A percentile compares a stretch with the other conserved stretches of the same genome.
These are phyloP conservation scores for Plodia interpunctella DNA, from an alignment of 1,140 invertebrate species.

Conservation along the genomic window DNA sequence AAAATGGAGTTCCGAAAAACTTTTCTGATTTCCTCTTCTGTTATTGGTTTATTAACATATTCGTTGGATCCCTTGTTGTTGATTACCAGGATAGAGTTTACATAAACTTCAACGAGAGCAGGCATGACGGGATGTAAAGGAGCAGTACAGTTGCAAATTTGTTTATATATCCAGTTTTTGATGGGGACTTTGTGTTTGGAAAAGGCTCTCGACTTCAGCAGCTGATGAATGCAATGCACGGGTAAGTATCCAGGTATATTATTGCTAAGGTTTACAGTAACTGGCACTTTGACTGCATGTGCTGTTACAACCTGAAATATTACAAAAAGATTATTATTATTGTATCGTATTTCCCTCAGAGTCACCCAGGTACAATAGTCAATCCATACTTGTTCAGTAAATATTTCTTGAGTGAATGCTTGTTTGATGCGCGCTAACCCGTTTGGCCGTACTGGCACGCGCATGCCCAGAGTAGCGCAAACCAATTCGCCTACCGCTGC, in stretches of 20 bases:
- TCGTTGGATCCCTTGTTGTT: slow-evolving; percentile 82
- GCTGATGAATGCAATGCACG: slow-evolving; percentile 97
- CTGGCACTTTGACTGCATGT: slow-evolving; percentile 96
- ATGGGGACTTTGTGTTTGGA: slow-evolving; percentile 97
- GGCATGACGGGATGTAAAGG: slow-evolving; percentile 96
- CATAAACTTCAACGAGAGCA: slow-evolving; percentile 95
- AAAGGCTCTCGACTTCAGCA: slow-evolving; percentile 96
- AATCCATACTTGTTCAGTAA: slow-evolving; percentile 91
- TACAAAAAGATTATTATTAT: neutral
- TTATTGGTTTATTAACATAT: slow-evolving; percentile 93
- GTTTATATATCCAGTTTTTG: slow-evolving; percentile 96
- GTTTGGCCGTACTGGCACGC: slow-evolving; percentile 93
- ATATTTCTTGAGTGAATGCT: slow-evolving; percentile 97
- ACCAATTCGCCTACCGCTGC: slow-evolving; percentile 95
- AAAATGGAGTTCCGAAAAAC: slow-evolving; percentile 90
- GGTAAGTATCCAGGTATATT: slow-evolving; percentile 95
- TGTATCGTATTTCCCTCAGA: too few relatives aligned
- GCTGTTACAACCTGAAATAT: slow-evolving; percentile 89
- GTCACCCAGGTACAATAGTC: too few relatives aligned
- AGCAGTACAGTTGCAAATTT: slow-evolving; percentile 90
- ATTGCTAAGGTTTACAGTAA: slow-evolving; percentile 92
- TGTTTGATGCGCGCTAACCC: slow-evolving; percentile 94
- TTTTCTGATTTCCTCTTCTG: slow-evolving; percentile 91
- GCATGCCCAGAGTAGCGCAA: slow-evolving; percentile 96
- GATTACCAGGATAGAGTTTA: slow-evolving; percentile 93